A percentile compares a stretch with the other conserved stretches of the same genome.
These are phyloP conservation scores for Athene cunicularia DNA, from an alignment of 2,113 vertebrate genomes.

Conservation along the genomic window DNA sequence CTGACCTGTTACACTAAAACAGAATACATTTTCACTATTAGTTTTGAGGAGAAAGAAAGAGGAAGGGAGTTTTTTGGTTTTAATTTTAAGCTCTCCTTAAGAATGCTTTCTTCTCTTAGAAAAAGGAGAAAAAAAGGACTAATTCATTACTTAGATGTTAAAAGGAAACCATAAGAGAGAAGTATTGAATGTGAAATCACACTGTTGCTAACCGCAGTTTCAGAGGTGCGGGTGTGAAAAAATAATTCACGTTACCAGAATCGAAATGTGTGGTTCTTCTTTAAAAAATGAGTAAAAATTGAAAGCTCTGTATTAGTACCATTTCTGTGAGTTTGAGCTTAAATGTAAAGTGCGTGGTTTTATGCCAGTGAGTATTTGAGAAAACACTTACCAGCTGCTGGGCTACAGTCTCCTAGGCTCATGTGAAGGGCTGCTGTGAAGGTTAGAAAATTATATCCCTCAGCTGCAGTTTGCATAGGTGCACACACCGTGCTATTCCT, in stretches of 20 bases:
- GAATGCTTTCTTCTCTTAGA: not conserved
- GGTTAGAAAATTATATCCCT: not conserved
- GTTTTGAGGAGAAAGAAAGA: not conserved
- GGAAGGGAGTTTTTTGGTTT: not conserved
- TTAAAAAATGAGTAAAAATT: not conserved
- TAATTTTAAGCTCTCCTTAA: not conserved
- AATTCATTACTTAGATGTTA: not conserved
- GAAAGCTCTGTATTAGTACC: not conserved
- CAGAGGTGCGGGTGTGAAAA: not conserved
- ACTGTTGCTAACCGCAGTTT: not conserved
- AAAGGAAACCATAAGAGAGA: not conserved
- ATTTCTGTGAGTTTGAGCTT: not conserved
- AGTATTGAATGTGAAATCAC: not conserved
- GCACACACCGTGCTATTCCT: rapidly evolving
- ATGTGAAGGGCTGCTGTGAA: not conserved
- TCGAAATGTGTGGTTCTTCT: not conserved
- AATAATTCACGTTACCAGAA: not conserved
- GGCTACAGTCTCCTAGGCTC: not conserved
- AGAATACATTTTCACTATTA: not conserved
- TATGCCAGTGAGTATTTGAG: not conserved
- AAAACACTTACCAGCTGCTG: not conserved
- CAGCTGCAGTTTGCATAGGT: not conserved
- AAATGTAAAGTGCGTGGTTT: not conserved
- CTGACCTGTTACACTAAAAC: not conserved
- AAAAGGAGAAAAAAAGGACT: not conserved